Base-by-base conservation (phyloP, 1,140 invertebrate genomes). In the Apis dorsata region DNA sequence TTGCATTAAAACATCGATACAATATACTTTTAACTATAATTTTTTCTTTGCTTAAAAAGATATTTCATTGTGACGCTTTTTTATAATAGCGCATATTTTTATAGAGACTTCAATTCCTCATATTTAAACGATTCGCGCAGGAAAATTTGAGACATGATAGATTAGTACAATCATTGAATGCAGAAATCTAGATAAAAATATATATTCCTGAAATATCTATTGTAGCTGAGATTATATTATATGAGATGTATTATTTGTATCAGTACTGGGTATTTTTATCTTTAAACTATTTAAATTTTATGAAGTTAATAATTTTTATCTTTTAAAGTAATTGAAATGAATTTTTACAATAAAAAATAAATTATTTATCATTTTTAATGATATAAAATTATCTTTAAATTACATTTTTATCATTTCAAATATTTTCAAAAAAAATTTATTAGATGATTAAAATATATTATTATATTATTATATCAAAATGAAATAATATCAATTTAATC, bases 181-280 rank as follows among this genome's bases (percentile, higher is more conserved):
- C 68, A 78, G 68, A 77, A 68, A 69, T 78, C 63, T 78, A 68
- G 76, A 19, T 57, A 69, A 69, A 57, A 78, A 53, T 76, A 57
- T 68, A 62, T 15, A 68, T 12, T 78, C 53, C 19, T 69, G 65
- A 70, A 49, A 34, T 55, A 34, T 44, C 34, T 44, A 44, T 66
- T n/a, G n/a, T 34, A 28, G 62, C 62, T 77, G 75, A 77, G 24
- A 77, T 77, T 66, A 76, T 19, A 19, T 65, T 53, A 49, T 49
- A 49, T 17, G 62, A 66, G 62, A 66, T 77, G 28, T 51, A 66
- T 24, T 12, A n/a, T 57, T 34, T 53, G 13, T 34, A 8, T 24
- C 51, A 34, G 15, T 44, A 34, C 63, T 78, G 75, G 53, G 21
- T 78, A 68, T 28, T 21, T 44, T 17, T 1, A 21, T 12, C 17